phyloP scores from a whole-genome alignment of 92 coral and sea anemone species.

The Palythoa grandis region DNA sequence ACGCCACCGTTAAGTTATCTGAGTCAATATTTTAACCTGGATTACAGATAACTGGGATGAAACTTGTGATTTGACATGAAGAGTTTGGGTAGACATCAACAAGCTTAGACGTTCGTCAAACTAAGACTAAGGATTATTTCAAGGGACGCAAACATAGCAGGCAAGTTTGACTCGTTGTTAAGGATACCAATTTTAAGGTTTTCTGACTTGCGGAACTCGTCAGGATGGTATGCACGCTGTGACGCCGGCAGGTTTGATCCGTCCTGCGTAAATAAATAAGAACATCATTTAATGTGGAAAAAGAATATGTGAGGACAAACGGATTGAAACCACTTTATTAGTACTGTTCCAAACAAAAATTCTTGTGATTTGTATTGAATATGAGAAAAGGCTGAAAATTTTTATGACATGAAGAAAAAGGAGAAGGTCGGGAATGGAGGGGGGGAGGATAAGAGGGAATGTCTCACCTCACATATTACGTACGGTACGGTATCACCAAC shows the following conservation, averaged over 20 bases:
- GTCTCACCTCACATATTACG: constrained; percentile 97
- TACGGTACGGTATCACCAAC: constrained; percentile 96
- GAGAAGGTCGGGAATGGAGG: background rate
- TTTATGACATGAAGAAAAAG: background rate
- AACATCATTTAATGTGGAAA: no score
- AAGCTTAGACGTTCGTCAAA: no score
- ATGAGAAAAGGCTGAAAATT: background rate
- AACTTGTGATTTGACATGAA: no score
- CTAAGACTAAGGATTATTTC: background rate
- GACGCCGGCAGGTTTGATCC: constrained; percentile 81
- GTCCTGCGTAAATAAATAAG: background rate
- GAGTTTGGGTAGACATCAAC: no score
- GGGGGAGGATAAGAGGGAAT: background rate
- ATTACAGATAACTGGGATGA: no score
- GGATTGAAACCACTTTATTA: no score
- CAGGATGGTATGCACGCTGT: constrained; percentile 97
- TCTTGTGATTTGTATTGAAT: background rate
- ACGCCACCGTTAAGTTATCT: no score
- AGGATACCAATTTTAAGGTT: constrained; percentile 61
- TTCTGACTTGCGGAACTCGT: constrained; percentile 91
- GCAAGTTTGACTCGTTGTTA: background rate
- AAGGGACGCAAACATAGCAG: background rate
- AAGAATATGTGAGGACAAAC: no score
- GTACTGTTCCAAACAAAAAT: no score
- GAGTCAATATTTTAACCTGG: no score